These are phyloP conservation scores for Rhamnusium bicolor DNA, from an alignment of 2,888 invertebrate species.

Conservation along the genomic window DNA sequence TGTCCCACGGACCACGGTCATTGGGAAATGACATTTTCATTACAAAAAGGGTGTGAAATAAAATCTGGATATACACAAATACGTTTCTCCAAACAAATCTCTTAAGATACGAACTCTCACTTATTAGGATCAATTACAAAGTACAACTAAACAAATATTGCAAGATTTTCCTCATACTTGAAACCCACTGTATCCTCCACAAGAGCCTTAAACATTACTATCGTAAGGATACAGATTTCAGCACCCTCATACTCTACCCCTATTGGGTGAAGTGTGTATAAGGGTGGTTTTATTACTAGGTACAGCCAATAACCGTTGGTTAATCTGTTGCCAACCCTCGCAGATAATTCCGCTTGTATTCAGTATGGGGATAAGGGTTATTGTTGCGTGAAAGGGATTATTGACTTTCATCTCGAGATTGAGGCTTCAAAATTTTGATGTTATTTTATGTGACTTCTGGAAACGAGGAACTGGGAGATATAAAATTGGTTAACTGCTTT, in stretches of 20 bases:
- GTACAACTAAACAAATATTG: slow-evolving; percentile 4
- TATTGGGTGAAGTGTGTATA: slow-evolving; percentile 34
- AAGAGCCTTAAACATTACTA: slow-evolving; percentile 11
- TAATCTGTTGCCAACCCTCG: slow-evolving; percentile 40
- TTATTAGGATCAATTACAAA: not conserved
- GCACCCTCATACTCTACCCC: not conserved
- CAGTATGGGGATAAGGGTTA: slow-evolving; percentile 22
- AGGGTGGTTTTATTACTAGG: slow-evolving; percentile 43
- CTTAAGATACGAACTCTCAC: slow-evolving; percentile 6
- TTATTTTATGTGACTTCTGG: not conserved
- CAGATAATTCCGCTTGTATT: slow-evolving; percentile 13
- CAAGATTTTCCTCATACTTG: not conserved
- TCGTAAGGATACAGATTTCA: slow-evolving; percentile 3
- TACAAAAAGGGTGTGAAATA: slow-evolving; percentile 42
- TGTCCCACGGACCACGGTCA: slow-evolving; percentile 69
- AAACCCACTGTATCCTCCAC: not conserved
- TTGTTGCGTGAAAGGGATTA: slow-evolving; percentile 40
- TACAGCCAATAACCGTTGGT: slow-evolving; percentile 37
- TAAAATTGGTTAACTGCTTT: not conserved
- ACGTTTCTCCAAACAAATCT: not conserved
- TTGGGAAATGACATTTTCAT: slow-evolving; percentile 70
- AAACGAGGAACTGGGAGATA: not conserved
- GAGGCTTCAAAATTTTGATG: not conserved
- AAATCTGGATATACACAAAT: not conserved
- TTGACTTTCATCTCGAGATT: slow-evolving; percentile 40